Base-by-base conservation (phyloP, 2,797 vertebrate genomes). In the Brachymystax lenok region DNA sequence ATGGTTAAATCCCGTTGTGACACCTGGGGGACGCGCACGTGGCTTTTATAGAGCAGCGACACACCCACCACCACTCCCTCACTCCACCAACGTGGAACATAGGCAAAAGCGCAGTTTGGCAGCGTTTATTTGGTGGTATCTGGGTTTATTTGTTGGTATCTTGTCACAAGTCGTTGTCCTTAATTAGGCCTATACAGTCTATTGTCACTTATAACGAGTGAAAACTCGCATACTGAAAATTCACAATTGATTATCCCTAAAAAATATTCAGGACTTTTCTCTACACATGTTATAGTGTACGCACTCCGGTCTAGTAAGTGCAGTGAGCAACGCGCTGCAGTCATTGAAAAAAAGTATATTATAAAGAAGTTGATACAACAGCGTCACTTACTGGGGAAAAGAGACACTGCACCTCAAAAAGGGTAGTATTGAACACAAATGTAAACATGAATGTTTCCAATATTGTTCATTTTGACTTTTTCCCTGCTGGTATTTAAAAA, bases 21-120 rank as follows among this genome's bases (percentile, higher is more conserved):
- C 79, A 84, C 77, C 84, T 83, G 74, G 40, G 61, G 17, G 24
- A 40, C 54, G 13, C 28, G 72, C 68, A 66, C 59, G 51, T 40
- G 46, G 73, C 73, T 78, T 87, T 88, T 85, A 88, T 86, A 86
- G 21, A 3, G 17, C 12, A 59, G n/a, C 12, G 77, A 68, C 76
- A 72, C 73, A 66, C 75, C 73, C 46, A 77, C 71, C 69, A 30
- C 28, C 68, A 74, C 28, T 33, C 69, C 52, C 46, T 51, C 7
- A n/a, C 19, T 61, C 51, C 12, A 66, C 35, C 17, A 12, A 24
- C 73, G 27, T 21, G 4, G 12, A 16, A n/a, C 19, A 35, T 16
- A 59, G 13, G 40, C 63, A 46, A 35, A 74, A 35, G 40, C 56
- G 24, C 46, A 40, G 40, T 3, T 46, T 46, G 40, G 12, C 40